A percentile compares a stretch with the other conserved stretches of the same genome.
These are phyloP conservation scores for Drosophila navojoa DNA, from an alignment of 1,140 invertebrate species.

Conservation along the genomic window DNA sequence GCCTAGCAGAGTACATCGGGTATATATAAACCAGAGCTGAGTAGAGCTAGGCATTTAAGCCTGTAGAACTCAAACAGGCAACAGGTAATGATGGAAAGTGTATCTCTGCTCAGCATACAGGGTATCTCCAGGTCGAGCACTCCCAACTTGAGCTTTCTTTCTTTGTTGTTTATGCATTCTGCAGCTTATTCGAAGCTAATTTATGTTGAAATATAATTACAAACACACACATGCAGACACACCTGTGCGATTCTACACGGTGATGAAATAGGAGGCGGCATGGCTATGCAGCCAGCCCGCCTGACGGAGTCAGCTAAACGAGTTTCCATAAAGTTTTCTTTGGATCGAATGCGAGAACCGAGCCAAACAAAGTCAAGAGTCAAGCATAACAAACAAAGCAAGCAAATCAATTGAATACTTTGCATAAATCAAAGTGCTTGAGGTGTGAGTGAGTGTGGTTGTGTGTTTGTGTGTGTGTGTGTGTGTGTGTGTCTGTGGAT, in stretches of 20 bases:
- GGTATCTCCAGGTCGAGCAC: background rate
- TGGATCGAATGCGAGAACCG: conserved; percentile 35
- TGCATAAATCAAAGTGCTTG: conserved; percentile 59
- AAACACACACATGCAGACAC: background rate
- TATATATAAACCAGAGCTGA: no score
- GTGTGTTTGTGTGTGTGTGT: background rate
- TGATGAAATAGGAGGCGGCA: conserved; percentile 31
- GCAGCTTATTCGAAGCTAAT: background rate
- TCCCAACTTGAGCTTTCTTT: background rate
- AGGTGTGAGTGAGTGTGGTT: background rate
- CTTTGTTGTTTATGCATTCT: background rate
- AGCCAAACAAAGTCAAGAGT: conserved; percentile 1
- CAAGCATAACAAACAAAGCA: conserved; percentile 41
- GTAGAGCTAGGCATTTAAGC: no score
- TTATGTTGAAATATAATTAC: background rate
- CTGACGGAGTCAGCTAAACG: conserved; percentile 33
- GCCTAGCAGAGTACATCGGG: no score
- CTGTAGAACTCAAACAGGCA: no score
- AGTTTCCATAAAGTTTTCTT: conserved; percentile 68
- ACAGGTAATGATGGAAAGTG: no score
- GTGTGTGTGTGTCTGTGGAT: conserved; percentile 24
- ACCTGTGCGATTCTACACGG: background rate
- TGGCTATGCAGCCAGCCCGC: conserved; percentile 1
- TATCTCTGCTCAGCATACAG: background rate
- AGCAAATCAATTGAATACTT: conserved; percentile 36